phyloP scores from a whole-genome alignment of 1,140 invertebrate species.

The Lordiphosa mommai region DNA sequence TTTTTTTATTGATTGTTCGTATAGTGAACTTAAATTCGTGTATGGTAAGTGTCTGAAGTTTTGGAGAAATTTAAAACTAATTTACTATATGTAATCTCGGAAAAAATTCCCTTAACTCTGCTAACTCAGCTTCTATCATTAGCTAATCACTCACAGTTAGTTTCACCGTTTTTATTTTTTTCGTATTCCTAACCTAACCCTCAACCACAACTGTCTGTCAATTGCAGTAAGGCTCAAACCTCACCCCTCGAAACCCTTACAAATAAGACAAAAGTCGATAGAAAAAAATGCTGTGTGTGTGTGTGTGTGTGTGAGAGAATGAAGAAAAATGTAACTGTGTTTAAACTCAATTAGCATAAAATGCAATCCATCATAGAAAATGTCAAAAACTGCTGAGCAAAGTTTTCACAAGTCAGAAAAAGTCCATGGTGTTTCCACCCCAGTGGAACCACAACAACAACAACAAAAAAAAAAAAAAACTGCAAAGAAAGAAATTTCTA shows the following conservation, averaged over 20 bases:
- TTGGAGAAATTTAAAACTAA: neutral
- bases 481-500: constrained; percentile 43
- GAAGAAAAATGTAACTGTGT: constrained; percentile 46
- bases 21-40: too few relatives aligned
- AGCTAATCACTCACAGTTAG: constrained; percentile 34
- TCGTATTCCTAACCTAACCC: neutral
- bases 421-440: constrained; percentile 22
- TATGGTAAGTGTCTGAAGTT: too few relatives aligned
- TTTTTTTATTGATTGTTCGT: too few relatives aligned
- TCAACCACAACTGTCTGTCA: constrained; percentile 31
- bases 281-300: constrained; percentile 21
- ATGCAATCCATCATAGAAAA: constrained; percentile 76
- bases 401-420: constrained; percentile 68
- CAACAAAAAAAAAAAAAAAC: constrained; percentile 1
- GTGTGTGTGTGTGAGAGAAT: constrained; percentile 21
- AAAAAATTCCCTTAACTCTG: constrained; percentile 14
- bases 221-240: constrained; percentile 14
- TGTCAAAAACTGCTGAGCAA: constrained; percentile 78
- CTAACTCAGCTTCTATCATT: constrained; percentile 1
- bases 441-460: constrained; percentile 20
- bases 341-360: constrained; percentile 78
- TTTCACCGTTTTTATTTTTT: neutral
- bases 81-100: neutral
- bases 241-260: constrained; percentile 8
- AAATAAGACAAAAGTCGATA: constrained; percentile 51